A percentile compares a stretch with the other conserved stretches of the same genome.
Conservation (phyloP, 2,113 vertebrate genomes). For the Ictalurus punctatus region DNA sequence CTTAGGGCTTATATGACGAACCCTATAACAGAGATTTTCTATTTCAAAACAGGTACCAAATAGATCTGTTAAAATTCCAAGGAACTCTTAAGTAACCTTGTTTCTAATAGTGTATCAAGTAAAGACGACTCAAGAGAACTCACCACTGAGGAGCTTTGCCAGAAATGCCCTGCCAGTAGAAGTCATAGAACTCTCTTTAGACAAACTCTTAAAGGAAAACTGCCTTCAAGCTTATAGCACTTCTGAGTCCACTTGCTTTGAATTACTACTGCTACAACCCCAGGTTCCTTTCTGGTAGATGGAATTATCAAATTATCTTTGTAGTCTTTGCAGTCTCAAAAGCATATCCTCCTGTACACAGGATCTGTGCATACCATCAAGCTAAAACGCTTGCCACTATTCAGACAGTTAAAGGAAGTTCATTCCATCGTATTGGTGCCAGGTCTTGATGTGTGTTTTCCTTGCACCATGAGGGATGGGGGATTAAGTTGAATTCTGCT, state of each 20-base stretch:
- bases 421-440: not conserved
- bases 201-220: not conserved
- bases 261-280: not conserved
- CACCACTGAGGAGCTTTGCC: not conserved
- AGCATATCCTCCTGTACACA: not conserved
- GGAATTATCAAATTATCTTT: not conserved
- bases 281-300: not conserved
- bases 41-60: not conserved
- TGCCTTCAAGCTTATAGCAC: not conserved
- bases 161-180: not conserved
- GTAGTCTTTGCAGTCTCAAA: not conserved
- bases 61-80: conserved; percentile 3
- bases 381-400: not conserved
- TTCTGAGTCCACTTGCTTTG: not conserved
- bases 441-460: not conserved
- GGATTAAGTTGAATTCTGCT: not conserved
- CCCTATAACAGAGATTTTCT: not conserved
- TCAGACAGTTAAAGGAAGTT: not conserved
- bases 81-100: not conserved
- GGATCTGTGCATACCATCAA: not conserved
- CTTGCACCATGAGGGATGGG: not conserved
- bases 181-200: not conserved
- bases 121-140: not conserved
- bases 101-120: not conserved
- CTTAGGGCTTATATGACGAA: too few relatives aligned